Conservation (phyloP, 1,140 invertebrate genomes). For the Cherax quadricarinatus region DNA sequence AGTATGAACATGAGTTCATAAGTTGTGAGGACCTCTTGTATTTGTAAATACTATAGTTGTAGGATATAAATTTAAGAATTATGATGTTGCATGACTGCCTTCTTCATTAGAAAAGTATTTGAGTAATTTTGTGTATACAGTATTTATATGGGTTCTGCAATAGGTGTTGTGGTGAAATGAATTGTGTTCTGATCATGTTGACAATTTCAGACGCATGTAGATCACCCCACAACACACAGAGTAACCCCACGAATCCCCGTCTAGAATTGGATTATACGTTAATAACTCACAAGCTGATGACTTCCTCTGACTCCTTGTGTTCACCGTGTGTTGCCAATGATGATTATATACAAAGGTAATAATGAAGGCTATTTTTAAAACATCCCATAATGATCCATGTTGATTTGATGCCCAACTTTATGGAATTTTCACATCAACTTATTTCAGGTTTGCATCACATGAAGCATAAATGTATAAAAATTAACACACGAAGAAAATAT, state of each 20-base stretch:
- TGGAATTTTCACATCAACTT: too few relatives aligned
- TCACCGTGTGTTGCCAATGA: conserved; percentile 26
- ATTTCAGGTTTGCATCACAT: too few relatives aligned
- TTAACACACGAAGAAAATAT: too few relatives aligned
- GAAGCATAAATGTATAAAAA: too few relatives aligned
- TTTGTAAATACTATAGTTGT: neutral
- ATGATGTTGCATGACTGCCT: neutral
- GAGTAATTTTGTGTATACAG: neutral
- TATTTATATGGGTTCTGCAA: neutral
- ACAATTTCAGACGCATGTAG: conserved; percentile 42
- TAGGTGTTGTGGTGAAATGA: conserved; percentile 12
- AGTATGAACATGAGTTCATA: too few relatives aligned
- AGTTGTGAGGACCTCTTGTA: neutral
- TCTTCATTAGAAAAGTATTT: neutral
- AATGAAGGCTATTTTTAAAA: neutral
- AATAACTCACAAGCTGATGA: conserved; percentile 10
- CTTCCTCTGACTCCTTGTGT: conserved; percentile 25
- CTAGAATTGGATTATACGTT: conserved; percentile 30
- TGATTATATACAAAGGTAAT: conserved; percentile 32
- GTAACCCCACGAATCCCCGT: conserved; percentile 32
- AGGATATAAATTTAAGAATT: neutral
- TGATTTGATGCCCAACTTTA: neutral
- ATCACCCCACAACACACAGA: neutral
- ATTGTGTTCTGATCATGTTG: conserved; percentile 34
- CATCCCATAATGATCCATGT: neutral